Percentiles rank a stretch among this genome's conserved stretches.
These are phyloP conservation scores for Ceryle rudis DNA, from an alignment of 2,797 vertebrate genomes.

Conservation along the genomic window DNA sequence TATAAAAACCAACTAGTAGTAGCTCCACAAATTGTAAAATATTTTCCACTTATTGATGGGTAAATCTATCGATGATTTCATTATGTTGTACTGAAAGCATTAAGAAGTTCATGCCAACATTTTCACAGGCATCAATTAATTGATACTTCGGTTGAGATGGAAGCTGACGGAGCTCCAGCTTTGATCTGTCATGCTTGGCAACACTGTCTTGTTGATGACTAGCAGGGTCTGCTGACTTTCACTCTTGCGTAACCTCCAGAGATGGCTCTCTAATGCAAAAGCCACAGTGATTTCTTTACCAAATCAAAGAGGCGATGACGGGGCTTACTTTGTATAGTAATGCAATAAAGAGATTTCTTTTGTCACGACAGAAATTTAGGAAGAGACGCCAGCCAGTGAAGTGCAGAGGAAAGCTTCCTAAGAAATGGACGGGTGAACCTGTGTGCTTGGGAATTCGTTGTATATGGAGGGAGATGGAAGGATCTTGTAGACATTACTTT, in stretches of 20 bases:
- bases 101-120: neutral
- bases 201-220: rapidly evolving
- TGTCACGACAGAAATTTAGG: neutral
- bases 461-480: neutral
- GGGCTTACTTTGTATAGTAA: neutral
- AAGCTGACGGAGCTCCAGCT: neutral
- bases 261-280: neutral
- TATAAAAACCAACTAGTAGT: neutral
- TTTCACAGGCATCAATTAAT: neutral
- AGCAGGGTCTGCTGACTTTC: neutral
- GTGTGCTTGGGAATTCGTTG: neutral
- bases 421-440: neutral
- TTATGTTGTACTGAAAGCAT: neutral
- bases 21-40: neutral
- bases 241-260: neutral
- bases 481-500: neutral
- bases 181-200: neutral
- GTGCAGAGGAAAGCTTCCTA: neutral
- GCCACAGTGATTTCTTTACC: neutral
- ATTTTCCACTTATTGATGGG: neutral
- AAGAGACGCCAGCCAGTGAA: neutral
- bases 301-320: neutral
- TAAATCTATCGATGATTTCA: neutral
- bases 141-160: neutral
- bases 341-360: neutral